These are phyloP conservation scores for Falcunculus frontatus DNA, from an alignment of 2,113 vertebrate species.

Conservation along the genomic window DNA sequence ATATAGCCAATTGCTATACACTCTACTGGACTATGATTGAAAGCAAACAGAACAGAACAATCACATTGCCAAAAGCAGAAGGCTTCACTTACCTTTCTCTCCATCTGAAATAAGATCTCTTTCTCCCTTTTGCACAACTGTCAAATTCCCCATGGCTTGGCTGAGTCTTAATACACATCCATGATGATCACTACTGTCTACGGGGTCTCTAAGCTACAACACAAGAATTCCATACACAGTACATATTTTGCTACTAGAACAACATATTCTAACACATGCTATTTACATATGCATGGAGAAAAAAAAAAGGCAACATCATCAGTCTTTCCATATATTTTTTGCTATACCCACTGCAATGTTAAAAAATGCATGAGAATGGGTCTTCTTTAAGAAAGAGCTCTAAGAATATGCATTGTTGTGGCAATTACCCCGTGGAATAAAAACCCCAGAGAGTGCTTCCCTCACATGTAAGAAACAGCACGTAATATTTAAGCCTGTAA, in stretches of 20 bases:
- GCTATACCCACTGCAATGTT: not conserved
- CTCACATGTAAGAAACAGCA: not conserved
- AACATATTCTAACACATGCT: not conserved
- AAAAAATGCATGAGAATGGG: not conserved
- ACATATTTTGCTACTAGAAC: not conserved
- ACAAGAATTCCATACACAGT: conserved; percentile 47
- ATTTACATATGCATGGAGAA: not conserved
- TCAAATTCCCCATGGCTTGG: conserved; percentile 90
- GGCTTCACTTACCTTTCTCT: conserved; percentile 79
- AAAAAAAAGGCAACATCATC: not conserved
- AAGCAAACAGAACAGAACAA: not conserved
- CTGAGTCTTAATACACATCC: conserved; percentile 85
- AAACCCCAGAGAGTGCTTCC: not conserved
- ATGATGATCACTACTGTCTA: conserved; percentile 78
- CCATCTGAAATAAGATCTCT: conserved; percentile 92
- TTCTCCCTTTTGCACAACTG: conserved; percentile 90
- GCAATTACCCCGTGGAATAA: not conserved
- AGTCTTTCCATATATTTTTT: not conserved
- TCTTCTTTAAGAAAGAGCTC: not conserved
- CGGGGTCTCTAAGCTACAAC: conserved; percentile 79
- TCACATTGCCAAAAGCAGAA: not conserved
- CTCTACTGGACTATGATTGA: not conserved
- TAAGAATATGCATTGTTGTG: not conserved
- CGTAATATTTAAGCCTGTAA: not conserved
- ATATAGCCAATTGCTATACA: not conserved